phyloP scores from a whole-genome alignment of 2,888 invertebrate genomes.

The Cataglyphis rosenhaueri region DNA sequence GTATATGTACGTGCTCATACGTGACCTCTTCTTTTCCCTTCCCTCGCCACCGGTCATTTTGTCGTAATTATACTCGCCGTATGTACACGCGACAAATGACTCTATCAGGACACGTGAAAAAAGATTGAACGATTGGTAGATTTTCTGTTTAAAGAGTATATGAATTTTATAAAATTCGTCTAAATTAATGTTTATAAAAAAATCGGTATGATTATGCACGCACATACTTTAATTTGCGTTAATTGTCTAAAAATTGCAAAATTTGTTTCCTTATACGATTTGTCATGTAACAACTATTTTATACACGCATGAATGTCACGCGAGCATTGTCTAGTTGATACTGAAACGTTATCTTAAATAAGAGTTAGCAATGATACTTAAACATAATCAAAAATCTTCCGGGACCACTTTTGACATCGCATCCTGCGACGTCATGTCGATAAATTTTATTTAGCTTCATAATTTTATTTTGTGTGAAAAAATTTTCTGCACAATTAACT shows the following conservation, averaged over 20 bases:
- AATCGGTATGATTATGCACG: background rate
- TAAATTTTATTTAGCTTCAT: background rate
- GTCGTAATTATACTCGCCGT: slow-evolving; percentile 9
- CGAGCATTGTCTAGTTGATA: background rate
- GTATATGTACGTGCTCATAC: background rate
- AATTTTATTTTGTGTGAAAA: background rate
- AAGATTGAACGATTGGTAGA: background rate
- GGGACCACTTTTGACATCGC: background rate
- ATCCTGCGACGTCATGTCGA: background rate
- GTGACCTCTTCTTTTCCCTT: slow-evolving; percentile 25
- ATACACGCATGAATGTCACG: background rate
- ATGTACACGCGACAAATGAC: background rate
- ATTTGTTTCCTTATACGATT: background rate
- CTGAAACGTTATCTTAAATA: background rate
- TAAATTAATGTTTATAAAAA: background rate
- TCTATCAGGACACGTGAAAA: background rate
- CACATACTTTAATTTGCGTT: background rate
- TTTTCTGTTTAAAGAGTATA: background rate
- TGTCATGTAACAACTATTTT: background rate
- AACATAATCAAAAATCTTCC: background rate
- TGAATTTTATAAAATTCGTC: background rate
- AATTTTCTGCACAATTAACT: background rate
- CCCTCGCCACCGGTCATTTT: slow-evolving; percentile 16
- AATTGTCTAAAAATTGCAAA: background rate
- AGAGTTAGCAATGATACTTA: background rate